A percentile compares a stretch with the other conserved stretches of the same genome.
phyloP scores from a whole-genome alignment of 1,140 invertebrate species.

The Psilanteris sp. region DNA sequence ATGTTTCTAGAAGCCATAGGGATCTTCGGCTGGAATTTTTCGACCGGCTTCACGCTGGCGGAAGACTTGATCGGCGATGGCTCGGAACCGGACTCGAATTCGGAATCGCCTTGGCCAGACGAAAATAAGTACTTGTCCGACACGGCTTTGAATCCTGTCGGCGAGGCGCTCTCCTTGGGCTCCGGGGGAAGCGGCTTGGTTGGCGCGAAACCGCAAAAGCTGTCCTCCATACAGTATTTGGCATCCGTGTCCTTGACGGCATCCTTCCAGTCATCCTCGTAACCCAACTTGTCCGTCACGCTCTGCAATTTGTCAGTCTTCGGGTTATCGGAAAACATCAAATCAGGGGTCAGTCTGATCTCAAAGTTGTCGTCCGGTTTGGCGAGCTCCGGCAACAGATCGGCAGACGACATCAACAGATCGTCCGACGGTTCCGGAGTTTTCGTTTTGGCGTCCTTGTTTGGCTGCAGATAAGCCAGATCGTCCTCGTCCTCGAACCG shows the following conservation, averaged over 20 bases:
- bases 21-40: slow-evolving; percentile 16
- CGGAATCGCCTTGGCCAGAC: slow-evolving; percentile 59
- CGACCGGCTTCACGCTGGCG: slow-evolving; percentile 33
- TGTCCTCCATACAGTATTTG: slow-evolving; percentile 13
- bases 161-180: slow-evolving; percentile 27
- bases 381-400: too few species aligned
- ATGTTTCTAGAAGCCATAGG: slow-evolving; percentile 20
- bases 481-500: slow-evolving; percentile 28
- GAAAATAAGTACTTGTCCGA: slow-evolving; percentile 22
- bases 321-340: slow-evolving; percentile 28
- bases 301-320: slow-evolving; percentile 9
- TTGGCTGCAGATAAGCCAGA: slow-evolving; percentile 5
- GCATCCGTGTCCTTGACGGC: slow-evolving; percentile 11
- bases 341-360: slow-evolving; percentile 14
- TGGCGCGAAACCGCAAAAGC: slow-evolving; percentile 14
- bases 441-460: slow-evolving; percentile 1
- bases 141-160: neutral
- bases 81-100: slow-evolving; percentile 73
- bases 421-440: slow-evolving; percentile 14
- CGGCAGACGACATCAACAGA: slow-evolving; percentile 14
- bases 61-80: slow-evolving; percentile 68
- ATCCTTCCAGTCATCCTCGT: slow-evolving; percentile 38
- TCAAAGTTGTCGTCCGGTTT: too few species aligned
- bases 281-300: neutral
- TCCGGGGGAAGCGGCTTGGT: slow-evolving; percentile 43